Base-by-base conservation (phyloP, 2,888 invertebrate species). In the Nomada lathburiana region DNA sequence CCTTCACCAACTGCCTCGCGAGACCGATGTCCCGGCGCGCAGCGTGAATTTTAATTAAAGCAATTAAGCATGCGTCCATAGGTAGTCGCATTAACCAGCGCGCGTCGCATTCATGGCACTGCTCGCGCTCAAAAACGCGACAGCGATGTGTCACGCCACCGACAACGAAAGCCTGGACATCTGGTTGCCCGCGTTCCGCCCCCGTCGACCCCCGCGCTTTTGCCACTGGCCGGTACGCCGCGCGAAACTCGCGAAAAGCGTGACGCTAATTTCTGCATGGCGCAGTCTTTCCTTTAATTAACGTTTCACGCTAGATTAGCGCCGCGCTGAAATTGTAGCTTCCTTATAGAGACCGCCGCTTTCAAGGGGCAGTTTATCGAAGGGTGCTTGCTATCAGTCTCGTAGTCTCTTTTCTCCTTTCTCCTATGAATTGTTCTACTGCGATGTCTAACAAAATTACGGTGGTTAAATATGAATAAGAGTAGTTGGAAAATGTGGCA, bases 11-110 rank as follows among this genome's bases (percentile, higher is more conserved):
- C 69, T n/a, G 57, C 60, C 64, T 73, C 62, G 62, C 62, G 60
- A 65, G 73, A 78, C 81, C 84, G 78, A 85, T 85, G 85, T 86
- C 88, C 88, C 88, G 90, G 83, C 88, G 88, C 89, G 90, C 88
- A 87, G 87, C 87, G 91, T 92, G 92, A 92, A 92, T 92, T 92
- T 92, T 92, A 92, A 92, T 92, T 92, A 92, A 92, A 92, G 92
- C 92, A 92, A 92, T 92, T 92, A 92, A 91, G 92, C 91, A 89
- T 89, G 89, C 90, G 88, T 91, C 91, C 91, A 90, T 89, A 89
- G 89, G 86, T 86, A 86, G 89, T 86, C 90, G 91, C 90, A 90
- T 91, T 91, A 91, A 90, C 86, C 88, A 84, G 89, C 89, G 89
- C 90, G 88, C 89, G 88, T 88, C 89, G 90, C 90, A 88, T 91